phyloP scores from a whole-genome alignment of 2,113 vertebrate species.

The Fregata magnificens region DNA sequence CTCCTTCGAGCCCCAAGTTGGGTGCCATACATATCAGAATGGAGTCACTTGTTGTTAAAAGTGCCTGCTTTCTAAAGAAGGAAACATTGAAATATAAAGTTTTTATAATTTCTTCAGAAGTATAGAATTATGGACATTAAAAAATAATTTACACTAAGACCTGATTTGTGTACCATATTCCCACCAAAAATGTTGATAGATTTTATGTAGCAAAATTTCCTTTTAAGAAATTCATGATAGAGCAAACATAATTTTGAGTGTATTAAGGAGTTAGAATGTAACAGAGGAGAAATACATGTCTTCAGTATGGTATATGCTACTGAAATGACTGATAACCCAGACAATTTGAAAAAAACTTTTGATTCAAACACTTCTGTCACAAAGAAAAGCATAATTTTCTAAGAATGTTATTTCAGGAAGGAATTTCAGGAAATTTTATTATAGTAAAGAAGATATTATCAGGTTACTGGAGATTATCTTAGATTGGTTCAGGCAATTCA shows the following conservation, averaged over 20 bases:
- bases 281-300: not conserved
- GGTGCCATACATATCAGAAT: too few species aligned
- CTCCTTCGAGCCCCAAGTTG: too few species aligned
- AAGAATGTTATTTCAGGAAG: not conserved
- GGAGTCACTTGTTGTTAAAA: not conserved
- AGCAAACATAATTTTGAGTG: not conserved
- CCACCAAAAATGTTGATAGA: not conserved
- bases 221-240: not conserved
- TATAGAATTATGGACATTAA: not conserved
- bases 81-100: not conserved
- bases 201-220: not conserved
- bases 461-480: not conserved
- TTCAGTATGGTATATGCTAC: not conserved
- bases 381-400: not conserved
- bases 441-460: not conserved
- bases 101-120: not conserved
- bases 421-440: not conserved
- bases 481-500: fast-evolving
- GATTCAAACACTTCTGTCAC: not conserved
- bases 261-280: not conserved
- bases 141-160: not conserved
- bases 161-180: not conserved
- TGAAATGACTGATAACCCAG: not conserved
- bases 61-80: not conserved
- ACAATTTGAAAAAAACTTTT: not conserved